Percentiles rank a stretch among this genome's conserved stretches.
phyloP scores from a whole-genome alignment of 2,797 vertebrate genomes.

The Pangasius larnaudii region DNA sequence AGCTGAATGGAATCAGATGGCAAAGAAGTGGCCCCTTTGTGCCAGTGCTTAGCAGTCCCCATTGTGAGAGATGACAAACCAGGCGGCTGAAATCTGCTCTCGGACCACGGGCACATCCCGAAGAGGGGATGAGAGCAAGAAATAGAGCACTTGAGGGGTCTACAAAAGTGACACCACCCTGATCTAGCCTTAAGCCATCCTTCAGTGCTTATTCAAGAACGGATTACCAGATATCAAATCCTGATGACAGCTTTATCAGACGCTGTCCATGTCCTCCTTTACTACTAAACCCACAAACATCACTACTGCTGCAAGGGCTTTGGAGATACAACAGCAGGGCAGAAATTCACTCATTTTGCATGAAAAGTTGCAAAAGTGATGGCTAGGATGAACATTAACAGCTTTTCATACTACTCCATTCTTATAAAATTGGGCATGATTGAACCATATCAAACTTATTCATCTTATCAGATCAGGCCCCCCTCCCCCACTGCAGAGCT shows the following conservation, averaged over 20 bases:
- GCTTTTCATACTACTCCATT: background rate
- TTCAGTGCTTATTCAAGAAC: constrained; percentile 58
- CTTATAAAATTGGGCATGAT: background rate
- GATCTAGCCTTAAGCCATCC: constrained; percentile 58
- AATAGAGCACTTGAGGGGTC: constrained; percentile 43
- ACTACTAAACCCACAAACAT: constrained; percentile 20
- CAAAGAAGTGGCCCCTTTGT: constrained; percentile 88
- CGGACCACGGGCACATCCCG: constrained; percentile 78
- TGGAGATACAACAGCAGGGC: background rate
- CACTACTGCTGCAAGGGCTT: constrained; percentile 19
- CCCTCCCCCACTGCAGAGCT: too few relatives aligned
- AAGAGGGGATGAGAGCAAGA: constrained; percentile 46
- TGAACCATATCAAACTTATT: background rate
- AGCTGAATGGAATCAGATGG: constrained; percentile 83
- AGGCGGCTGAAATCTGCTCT: constrained; percentile 78
- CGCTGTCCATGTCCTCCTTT: constrained; percentile 30
- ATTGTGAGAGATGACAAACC: constrained; percentile 79
- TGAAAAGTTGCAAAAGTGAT: background rate
- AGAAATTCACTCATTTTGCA: background rate
- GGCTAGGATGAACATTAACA: background rate
- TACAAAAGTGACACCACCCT: constrained; percentile 59
- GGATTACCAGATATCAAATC: constrained; percentile 59
- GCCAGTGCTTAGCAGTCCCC: constrained; percentile 83
- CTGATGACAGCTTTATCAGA: constrained; percentile 55
- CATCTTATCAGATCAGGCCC: background rate